These are phyloP conservation scores for Falcaria lacertinaria DNA, from an alignment of 2,888 invertebrate genomes.

Conservation along the genomic window DNA sequence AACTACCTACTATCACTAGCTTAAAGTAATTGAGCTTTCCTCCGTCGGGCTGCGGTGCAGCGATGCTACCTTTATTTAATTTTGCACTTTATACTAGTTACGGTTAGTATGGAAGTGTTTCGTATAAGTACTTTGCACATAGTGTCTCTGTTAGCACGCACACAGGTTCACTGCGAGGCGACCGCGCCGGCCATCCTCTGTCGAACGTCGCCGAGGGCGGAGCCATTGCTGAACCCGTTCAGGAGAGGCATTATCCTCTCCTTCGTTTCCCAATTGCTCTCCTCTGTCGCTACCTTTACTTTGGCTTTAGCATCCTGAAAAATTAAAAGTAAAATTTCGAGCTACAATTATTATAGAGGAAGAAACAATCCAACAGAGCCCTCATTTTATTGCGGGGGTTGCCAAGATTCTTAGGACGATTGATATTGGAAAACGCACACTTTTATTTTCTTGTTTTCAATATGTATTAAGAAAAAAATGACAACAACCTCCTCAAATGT, in stretches of 20 bases:
- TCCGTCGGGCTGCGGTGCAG: constrained; percentile 16
- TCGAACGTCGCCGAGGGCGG: constrained; percentile 60
- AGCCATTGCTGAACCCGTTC: constrained; percentile 66
- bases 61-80: constrained; percentile 14
- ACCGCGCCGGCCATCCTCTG: constrained; percentile 71
- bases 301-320: constrained; percentile 39
- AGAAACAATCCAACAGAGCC: too few relatives aligned
- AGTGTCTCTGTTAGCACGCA: not conserved
- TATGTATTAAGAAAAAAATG: too few relatives aligned
- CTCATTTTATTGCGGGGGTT: too few relatives aligned
- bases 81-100: constrained; percentile 20
- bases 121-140: constrained; percentile 4
- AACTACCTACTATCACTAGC: constrained; percentile 34
- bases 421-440: too few relatives aligned
- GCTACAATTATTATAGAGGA: constrained; percentile 10
- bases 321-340: too few relatives aligned
- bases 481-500: too few relatives aligned
- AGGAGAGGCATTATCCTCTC: constrained; percentile 60
- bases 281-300: constrained; percentile 42
- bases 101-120: not conserved
- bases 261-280: constrained; percentile 46
- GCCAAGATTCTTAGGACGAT: too few relatives aligned
- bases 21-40: constrained; percentile 49
- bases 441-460: too few relatives aligned
- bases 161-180: constrained; percentile 56